Base-by-base conservation (phyloP, 1,140 invertebrate genomes). In the Triops longicaudatus region DNA sequence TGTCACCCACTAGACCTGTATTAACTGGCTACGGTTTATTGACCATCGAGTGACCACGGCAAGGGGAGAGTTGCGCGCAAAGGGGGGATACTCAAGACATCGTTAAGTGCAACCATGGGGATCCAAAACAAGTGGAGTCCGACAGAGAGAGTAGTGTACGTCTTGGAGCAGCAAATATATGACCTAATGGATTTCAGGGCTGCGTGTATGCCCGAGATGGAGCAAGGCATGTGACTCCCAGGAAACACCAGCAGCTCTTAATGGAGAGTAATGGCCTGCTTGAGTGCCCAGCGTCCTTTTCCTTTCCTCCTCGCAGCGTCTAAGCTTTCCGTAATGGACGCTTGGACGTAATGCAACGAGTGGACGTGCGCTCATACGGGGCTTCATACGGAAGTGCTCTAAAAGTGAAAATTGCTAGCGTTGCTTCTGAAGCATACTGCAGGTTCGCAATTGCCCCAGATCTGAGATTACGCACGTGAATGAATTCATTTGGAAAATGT, bases 181-280 rank as follows among this genome's bases (percentile, higher is more conserved):
- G 22, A 63, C 50, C 50, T 63, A 63, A 63, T 63, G 50, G 50
- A 63, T 63, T 63, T 63, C 50, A 22, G 50, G 14, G 17, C 14
- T 63, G 50, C 22, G 9, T 63, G 44, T 14, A 22, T 63, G 50
- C 22, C 50, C 50, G 50, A 63, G 50, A 63, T 63, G n/a, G 50
- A 63, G 50, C 50, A 10, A 63, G 22, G 50, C 50, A 63, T 63
- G 50, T 63, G 50, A 63, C 50, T 63, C 10, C 50, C 50, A 63
- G 50, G 50, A 63, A 63, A 63, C 50, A 63, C 50, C 50, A 63
- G 50, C 50, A 63, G 50, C 50, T 63, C 50, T 63, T 63, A 63
- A 63, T 63, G 50, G 50, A 63, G 50, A 63, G 50, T 63, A 63
- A 63, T 63, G 50, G 50, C 17, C 50, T 63, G 50, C 50, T 22